phyloP scores from a whole-genome alignment of 2,113 vertebrate genomes.

The Nymphicus hollandicus region DNA sequence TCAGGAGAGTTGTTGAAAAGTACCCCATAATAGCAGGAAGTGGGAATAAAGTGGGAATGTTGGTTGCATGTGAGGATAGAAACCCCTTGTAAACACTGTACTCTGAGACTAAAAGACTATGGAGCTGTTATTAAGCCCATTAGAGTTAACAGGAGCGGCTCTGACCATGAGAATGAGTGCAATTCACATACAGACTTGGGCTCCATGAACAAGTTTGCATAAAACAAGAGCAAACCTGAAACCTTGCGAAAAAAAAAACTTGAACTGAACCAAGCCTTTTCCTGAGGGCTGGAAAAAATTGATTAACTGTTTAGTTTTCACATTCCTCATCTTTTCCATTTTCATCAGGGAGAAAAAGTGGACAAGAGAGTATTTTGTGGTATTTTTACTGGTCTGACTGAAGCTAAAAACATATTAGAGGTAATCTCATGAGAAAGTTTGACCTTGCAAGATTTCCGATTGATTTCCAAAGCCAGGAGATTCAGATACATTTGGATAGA shows the following conservation, averaged over 20 bases:
- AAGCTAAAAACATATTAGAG: conserved; percentile 49
- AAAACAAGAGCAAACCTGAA: conserved; percentile 42
- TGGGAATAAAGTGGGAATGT: background rate
- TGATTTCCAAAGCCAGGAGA: conserved; percentile 32
- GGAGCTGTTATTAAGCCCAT: background rate
- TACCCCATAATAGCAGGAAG: background rate
- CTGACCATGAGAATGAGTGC: background rate
- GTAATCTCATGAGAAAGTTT: conserved; percentile 45
- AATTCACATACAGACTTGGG: background rate
- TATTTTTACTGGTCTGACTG: conserved; percentile 62
- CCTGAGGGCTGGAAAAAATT: conserved; percentile 41
- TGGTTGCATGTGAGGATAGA: background rate
- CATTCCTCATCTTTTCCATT: conserved; percentile 54
- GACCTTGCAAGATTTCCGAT: conserved; percentile 48
- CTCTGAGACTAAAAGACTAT: background rate
- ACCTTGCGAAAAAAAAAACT: background rate
- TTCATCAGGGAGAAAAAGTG: conserved; percentile 40
- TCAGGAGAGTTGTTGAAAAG: background rate
- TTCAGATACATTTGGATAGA: conserved; percentile 12
- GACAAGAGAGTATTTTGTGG: conserved; percentile 47
- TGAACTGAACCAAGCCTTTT: conserved; percentile 37
- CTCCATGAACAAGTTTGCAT: background rate
- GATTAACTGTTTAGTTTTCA: conserved; percentile 67
- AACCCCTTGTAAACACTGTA: background rate
- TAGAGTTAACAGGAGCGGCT: background rate